These are phyloP conservation scores for Drosophila cognata DNA, from an alignment of 2,888 invertebrate genomes.

Conservation along the genomic window DNA sequence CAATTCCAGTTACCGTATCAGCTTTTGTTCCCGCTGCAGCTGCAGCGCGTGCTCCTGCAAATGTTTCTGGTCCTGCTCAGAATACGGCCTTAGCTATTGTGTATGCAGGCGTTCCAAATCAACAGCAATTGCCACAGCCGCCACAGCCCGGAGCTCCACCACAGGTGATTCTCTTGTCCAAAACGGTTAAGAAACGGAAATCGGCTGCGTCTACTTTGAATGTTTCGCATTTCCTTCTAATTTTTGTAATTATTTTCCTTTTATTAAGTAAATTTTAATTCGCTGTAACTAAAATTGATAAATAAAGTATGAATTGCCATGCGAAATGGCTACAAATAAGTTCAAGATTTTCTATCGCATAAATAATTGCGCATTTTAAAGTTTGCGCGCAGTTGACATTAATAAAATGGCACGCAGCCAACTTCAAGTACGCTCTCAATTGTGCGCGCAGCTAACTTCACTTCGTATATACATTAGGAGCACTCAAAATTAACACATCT, in stretches of 20 bases:
- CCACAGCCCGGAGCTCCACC: conserved; percentile 24
- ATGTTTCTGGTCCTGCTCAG: background rate
- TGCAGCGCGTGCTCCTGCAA: background rate
- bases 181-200: conserved; percentile 42
- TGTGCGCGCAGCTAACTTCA: background rate
- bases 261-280: conserved; percentile 17
- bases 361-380: background rate
- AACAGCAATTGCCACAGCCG: background rate
- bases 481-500: background rate
- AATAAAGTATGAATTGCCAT: background rate
- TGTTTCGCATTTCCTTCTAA: conserved; percentile 25
- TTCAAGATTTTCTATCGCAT: background rate
- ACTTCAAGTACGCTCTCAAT: background rate
- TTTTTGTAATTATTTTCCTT: conserved; percentile 31
- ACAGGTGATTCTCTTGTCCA: conserved; percentile 40
- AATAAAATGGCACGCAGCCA: background rate
- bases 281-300: background rate
- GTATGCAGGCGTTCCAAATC: conserved; percentile 15
- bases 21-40: background rate
- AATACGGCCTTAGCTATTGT: conserved; percentile 20
- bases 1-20: conserved; percentile 11
- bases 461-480: background rate
- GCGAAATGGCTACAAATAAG: background rate
- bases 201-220: conserved; percentile 28
- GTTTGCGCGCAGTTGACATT: background rate